These are phyloP conservation scores for Cyaniris semiargus DNA, from an alignment of 2,888 invertebrate species.

Conservation along the genomic window DNA sequence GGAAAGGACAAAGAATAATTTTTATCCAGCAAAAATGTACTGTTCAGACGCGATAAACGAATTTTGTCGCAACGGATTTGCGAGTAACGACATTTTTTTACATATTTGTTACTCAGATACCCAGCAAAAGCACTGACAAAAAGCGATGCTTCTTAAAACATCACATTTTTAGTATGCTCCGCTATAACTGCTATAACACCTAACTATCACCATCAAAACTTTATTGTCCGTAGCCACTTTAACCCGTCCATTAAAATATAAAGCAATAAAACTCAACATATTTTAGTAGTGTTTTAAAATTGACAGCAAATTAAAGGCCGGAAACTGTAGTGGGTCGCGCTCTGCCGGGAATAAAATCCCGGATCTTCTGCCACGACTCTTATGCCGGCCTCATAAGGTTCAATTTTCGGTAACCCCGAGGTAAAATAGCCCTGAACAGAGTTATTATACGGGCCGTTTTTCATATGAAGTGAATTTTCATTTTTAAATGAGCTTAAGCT, in stretches of 20 bases:
- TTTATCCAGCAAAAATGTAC: too few species aligned
- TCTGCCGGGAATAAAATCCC: neutral
- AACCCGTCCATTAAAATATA: neutral
- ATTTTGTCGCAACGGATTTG: too few species aligned
- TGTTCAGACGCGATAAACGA: too few species aligned
- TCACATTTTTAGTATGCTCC: too few species aligned
- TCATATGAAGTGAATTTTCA: neutral
- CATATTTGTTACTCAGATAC: too few species aligned
- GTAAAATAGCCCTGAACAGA: neutral
- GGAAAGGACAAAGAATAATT: too few species aligned
- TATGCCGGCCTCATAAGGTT: neutral
- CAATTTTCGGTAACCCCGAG: neutral
- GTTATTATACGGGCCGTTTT: neutral
- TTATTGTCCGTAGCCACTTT: neutral
- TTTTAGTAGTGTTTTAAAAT: slow-evolving; percentile 38
- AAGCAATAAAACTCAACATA: neutral
- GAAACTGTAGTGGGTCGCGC: slow-evolving; percentile 51
- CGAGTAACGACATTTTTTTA: too few species aligned
- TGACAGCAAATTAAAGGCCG: slow-evolving; percentile 48
- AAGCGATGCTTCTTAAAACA: too few species aligned
- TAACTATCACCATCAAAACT: neutral
- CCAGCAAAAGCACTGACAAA: too few species aligned
- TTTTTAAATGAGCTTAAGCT: neutral
- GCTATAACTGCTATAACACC: too few species aligned
- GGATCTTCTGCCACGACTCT: neutral